Evolutionary conservation across 2,797 vertebrate species (phyloP).

Genomic region (Scyliorhinus canicula): DNA sequence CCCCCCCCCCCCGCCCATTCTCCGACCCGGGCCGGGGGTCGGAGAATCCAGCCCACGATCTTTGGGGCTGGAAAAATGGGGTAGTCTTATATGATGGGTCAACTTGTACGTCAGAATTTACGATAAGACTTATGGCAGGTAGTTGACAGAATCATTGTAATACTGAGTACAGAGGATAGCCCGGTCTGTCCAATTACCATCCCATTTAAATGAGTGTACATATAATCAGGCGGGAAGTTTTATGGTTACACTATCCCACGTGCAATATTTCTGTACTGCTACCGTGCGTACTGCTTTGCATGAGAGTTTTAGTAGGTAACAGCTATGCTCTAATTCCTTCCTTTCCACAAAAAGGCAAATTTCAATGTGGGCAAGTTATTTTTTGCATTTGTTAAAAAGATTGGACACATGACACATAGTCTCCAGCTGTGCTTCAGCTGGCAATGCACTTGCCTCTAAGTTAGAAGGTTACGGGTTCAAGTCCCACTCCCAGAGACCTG

Average conservation of each 20-base stretch:
- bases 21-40: too few relatives aligned
- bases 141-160: not conserved
- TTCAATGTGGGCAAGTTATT: not conserved
- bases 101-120: too few relatives aligned
- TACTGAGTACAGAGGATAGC: not conserved
- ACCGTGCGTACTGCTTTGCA: not conserved
- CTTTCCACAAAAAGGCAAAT: not conserved
- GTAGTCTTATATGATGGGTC: too few relatives aligned
- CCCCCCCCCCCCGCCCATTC: too few relatives aligned
- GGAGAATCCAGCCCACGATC: too few relatives aligned
- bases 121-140: not conserved
- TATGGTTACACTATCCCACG: not conserved
- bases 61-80: too few relatives aligned
- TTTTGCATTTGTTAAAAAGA: not conserved
- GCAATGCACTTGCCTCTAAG: not conserved
- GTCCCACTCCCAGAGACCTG: not conserved
- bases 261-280: not conserved
- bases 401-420: not conserved
- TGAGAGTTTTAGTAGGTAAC: not conserved
- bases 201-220: not conserved
- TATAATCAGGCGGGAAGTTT: not conserved
- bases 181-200: too few relatives aligned
- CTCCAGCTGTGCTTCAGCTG: not conserved
- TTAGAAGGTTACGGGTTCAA: not conserved
- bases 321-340: not conserved